Base-by-base conservation (phyloP, 2,888 invertebrate genomes). In the Allygus modestus region DNA sequence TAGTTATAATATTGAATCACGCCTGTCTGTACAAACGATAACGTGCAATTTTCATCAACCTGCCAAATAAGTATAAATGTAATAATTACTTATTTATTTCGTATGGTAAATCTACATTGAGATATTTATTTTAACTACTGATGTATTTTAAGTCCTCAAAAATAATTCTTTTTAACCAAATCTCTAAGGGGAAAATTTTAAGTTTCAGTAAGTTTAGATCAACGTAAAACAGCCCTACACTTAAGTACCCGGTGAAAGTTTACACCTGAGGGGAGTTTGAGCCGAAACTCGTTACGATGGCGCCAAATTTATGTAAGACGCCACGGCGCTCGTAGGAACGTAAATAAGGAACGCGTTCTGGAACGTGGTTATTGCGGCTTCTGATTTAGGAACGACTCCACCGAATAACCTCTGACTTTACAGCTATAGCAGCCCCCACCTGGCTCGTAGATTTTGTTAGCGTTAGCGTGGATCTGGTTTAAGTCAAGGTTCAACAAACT, bases 321-420 rank as follows among this genome's bases (percentile, higher is more conserved):
- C 20, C 12, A 5, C 7, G 61, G 26, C 26, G 33, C 31, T 9
- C 33, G 28, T 31, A 69, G 71, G 71, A 41, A 71, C 71, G 71
- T 71, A 71, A 71, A 71, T 71, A 71, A 71, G 71, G 71, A 71
- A 71, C 71, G 71, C 71, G 71, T 71, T 71, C 71, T 17, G 71
- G 71, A 71, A 71, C 71, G 31, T 69, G 71, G 71, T 23, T 71
- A 71, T 71, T 41, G 71, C 71, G 41, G 41, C 71, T 71, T 41
- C 71, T 71, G 71, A 71, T 71, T 71, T 71, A 71, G 71, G 41
- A 71, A 41, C 71, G 71, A 12, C 71, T 20, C 23, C 41, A 15
- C 41, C 71, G 31, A 71, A 71, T 71, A 71, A 71, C 37, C 71
- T 37, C 37, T 41, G 71, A 71, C 71, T 71, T 71, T 71, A 71